These are phyloP conservation scores for Aphis gossypii DNA, from an alignment of 1,140 invertebrate genomes.

Conservation along the genomic window DNA sequence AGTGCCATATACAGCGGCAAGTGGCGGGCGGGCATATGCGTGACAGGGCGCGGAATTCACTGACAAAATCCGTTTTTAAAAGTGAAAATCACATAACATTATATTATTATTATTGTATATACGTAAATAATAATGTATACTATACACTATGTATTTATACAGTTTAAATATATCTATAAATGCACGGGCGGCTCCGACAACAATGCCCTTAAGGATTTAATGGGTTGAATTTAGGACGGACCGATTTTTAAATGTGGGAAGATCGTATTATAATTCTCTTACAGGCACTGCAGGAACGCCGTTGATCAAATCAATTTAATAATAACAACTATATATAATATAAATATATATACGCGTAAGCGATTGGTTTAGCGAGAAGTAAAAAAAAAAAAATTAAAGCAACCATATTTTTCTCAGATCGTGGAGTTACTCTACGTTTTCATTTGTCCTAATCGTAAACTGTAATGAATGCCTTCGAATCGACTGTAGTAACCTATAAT, in stretches of 20 bases:
- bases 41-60: background rate
- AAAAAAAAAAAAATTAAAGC: background rate
- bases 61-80: background rate
- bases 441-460: conserved; percentile 42
- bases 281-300: background rate
- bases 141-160: background rate
- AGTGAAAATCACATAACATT: background rate
- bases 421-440: conserved; percentile 2
- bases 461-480: conserved; percentile 47
- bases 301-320: conserved; percentile 47
- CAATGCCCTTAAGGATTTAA: conserved; percentile 41
- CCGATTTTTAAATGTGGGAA: conserved; percentile 47
- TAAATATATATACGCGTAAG: background rate
- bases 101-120: background rate
- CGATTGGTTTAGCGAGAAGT: background rate
- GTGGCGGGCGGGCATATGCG: background rate
- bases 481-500: conserved; percentile 42
- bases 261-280: background rate
- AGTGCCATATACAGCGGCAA: background rate
- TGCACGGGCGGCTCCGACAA: background rate
- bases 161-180: background rate
- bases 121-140: too few species aligned
- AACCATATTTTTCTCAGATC: conserved; percentile 34
- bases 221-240: background rate
- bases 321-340: background rate